Conservation (phyloP, 2,113 vertebrate species). For the Ameiurus melas region DNA sequence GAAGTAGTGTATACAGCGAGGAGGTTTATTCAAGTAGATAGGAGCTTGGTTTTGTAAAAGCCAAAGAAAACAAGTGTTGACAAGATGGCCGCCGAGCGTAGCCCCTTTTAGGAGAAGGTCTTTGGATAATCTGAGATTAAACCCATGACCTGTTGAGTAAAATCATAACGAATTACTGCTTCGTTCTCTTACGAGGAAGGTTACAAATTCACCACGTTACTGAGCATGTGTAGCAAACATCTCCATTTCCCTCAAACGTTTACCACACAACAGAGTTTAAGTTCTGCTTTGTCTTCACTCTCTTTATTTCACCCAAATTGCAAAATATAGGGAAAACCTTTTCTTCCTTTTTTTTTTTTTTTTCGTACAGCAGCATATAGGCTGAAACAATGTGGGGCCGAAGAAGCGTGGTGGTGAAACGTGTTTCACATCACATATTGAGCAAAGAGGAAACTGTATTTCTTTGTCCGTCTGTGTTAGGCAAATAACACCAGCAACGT, state of each 20-base stretch:
- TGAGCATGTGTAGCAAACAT: background rate
- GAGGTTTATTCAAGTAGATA: background rate
- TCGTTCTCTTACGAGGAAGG: no score
- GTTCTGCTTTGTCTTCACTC: background rate
- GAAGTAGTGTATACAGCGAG: background rate
- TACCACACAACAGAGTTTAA: background rate
- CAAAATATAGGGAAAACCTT: constrained; percentile 24
- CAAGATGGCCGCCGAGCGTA: background rate
- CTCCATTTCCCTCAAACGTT: background rate
- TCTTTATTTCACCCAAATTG: constrained; percentile 8
- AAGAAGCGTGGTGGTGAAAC: constrained; percentile 9
- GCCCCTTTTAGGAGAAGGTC: background rate
- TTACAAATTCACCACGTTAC: no score
- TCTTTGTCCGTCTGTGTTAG: background rate
- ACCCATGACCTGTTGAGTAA: background rate
- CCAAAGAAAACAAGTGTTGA: background rate
- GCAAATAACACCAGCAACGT: background rate
- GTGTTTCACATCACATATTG: constrained; percentile 1
- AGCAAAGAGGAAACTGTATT: constrained; percentile 17
- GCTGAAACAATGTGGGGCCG: background rate
- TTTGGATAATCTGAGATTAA: background rate
- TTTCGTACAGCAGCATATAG: background rate
- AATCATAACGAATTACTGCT: background rate
- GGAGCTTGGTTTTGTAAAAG: background rate
- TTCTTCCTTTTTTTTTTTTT: constrained; percentile 10